Evolutionary conservation across 2,113 vertebrate genomes (phyloP), one percentile per base, ranked within the genome.

Genomic region (Myiozetetes cayanensis): DNA sequence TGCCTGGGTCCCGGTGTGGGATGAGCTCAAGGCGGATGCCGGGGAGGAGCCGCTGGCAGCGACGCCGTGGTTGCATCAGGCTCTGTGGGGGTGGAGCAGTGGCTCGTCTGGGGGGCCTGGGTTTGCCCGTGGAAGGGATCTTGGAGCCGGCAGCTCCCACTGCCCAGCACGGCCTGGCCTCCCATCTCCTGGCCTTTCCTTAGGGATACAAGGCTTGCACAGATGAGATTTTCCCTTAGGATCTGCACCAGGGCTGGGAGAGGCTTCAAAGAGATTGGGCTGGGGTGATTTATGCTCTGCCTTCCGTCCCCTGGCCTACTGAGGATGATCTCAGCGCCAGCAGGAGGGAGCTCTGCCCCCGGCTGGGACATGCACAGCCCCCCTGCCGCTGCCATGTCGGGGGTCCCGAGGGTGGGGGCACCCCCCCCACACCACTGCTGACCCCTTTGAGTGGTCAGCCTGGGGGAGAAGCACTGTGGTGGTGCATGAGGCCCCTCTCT

Each of bases 41-140:
- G 59, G 59, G 94, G 93, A 96, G 93, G 94, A 96, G 93, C 76
- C 0, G 67, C 62, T 92, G 93, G 91, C 87, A 85, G 74, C 12
- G 1, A 30, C 28, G 41, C 72, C 6, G 2, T 0, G 55, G 72
- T 91, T 96, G 91, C 94, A 86, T 96, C 94, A 95, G 93, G 91
- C 65, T 52, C 52, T 53, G 72, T 0, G 67, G 86, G 93, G 75
- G 87, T 75, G 91, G 91, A 92, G 86, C 37, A 4, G 75, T 14
- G 91, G 49, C 50, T 80, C 2, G 0, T 35, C 24, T 10, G 1
- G 25, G 27, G 39, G 55, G 25, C 23, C 8, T 1, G 16, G 53
- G n/a, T 84, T 53, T 20, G 35, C 8, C 72, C 5, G 0, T 10
- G 33, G 13, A 7, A 23, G 37, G 66, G 84, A 43, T 39, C 4